Evolutionary conservation across 2,113 vertebrate genomes (phyloP).

Genomic region (Mola mola): DNA sequence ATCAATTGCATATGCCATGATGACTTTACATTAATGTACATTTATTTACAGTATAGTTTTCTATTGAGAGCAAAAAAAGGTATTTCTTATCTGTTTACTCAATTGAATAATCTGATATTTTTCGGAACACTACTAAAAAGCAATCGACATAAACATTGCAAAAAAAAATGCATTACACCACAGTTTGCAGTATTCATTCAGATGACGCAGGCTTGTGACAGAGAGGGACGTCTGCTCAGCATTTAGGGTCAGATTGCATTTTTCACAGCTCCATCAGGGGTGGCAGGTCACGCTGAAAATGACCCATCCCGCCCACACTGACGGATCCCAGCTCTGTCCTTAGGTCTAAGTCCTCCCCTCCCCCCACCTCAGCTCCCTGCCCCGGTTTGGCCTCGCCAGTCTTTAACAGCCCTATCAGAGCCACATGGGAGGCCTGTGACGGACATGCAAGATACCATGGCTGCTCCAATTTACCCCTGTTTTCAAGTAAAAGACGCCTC

Average conservation of each 20-base stretch:
- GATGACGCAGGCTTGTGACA: conserved; percentile 53
- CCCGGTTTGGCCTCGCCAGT: conserved; percentile 60
- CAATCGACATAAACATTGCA: not conserved
- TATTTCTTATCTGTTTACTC: too few relatives aligned
- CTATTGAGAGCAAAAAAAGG: too few relatives aligned
- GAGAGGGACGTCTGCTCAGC: conserved; percentile 66
- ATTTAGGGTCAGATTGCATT: conserved; percentile 72
- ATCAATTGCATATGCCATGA: too few relatives aligned
- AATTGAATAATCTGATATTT: too few relatives aligned
- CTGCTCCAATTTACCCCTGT: conserved; percentile 52
- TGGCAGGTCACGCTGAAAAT: conserved; percentile 74
- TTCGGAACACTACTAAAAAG: too few relatives aligned
- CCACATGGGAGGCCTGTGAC: conserved; percentile 73
- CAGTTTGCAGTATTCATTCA: conserved; percentile 18
- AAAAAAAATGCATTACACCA: conserved; percentile 2
- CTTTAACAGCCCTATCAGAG: conserved; percentile 70
- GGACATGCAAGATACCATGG: conserved; percentile 46
- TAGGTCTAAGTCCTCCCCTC: conserved; percentile 49
- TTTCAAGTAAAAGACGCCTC: conserved; percentile 48
- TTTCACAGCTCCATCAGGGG: conserved; percentile 71
- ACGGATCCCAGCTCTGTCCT: conserved; percentile 65
- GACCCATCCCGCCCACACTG: conserved; percentile 73
- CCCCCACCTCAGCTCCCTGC: conserved; percentile 40
- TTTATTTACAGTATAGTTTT: too few relatives aligned
- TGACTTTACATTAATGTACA: too few relatives aligned